Conservation (phyloP, 2,888 invertebrate genomes). For the Monoplex corrugatus region DNA sequence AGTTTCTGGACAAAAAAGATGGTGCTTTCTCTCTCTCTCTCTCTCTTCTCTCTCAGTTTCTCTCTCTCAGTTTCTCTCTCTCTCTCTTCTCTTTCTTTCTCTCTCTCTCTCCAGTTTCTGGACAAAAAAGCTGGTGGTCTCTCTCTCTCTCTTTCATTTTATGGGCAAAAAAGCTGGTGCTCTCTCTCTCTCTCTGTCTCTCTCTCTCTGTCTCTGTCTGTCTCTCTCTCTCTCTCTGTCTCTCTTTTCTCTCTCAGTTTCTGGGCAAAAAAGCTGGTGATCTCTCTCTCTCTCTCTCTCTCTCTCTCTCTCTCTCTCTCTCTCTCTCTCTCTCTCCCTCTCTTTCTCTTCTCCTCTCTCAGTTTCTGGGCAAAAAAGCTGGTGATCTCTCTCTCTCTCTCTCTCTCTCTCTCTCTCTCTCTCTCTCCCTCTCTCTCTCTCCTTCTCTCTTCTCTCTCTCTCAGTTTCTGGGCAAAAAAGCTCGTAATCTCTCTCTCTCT, state of each 20-base stretch:
- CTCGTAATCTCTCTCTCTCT: background rate
- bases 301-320: conserved; percentile 22
- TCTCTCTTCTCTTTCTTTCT: conserved; percentile 11
- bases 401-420: conserved; percentile 11
- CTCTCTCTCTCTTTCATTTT: background rate
- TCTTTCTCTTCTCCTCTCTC: conserved; percentile 11
- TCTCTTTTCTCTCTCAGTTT: background rate
- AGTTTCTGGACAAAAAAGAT: too few relatives aligned
- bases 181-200: too few relatives aligned
- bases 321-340: conserved; percentile 22
- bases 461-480: background rate
- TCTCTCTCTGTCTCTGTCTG: background rate
- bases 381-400: background rate
- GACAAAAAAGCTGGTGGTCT: background rate
- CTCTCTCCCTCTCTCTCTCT: conserved; percentile 18
- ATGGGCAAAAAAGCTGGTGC: too few relatives aligned
- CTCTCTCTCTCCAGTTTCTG: background rate
- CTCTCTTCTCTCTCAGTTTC: background rate
- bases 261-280: background rate
- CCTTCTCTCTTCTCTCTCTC: background rate
- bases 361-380: background rate
- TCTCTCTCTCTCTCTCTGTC: conserved; percentile 18
- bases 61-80: conserved; percentile 2
- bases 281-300: background rate
- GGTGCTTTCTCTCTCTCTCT: too few relatives aligned